Evolutionary conservation across 1,140 invertebrate genomes (phyloP).

Genomic region (Apis florea): DNA sequence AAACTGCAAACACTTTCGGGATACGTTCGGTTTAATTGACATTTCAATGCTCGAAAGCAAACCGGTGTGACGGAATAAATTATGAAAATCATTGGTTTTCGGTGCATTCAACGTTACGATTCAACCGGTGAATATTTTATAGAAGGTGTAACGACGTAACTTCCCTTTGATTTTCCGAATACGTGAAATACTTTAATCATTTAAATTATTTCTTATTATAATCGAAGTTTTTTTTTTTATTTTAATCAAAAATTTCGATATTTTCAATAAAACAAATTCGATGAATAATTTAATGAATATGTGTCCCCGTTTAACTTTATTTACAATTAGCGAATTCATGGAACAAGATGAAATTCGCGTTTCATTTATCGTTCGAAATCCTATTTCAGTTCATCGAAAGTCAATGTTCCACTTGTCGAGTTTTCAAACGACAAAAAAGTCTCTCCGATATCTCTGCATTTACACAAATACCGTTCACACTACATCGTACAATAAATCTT

Average conservation of each 20-base stretch:
- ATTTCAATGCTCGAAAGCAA: not conserved
- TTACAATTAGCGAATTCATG: too few relatives aligned
- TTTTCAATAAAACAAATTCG: not conserved
- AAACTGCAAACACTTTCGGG: not conserved
- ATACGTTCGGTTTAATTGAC: not conserved
- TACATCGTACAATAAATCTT: too few relatives aligned
- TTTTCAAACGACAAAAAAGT: not conserved
- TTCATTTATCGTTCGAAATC: not conserved
- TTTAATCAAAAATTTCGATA: too few relatives aligned
- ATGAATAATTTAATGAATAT: not conserved
- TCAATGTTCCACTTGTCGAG: not conserved
- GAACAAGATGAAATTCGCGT: not conserved
- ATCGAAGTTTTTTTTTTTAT: not conserved
- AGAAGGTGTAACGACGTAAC: not conserved
- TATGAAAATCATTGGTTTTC: slow-evolving; percentile 5
- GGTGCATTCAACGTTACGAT: not conserved
- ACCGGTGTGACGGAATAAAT: not conserved
- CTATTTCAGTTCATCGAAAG: not conserved
- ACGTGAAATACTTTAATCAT: not conserved
- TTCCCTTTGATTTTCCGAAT: not conserved
- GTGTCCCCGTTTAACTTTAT: not conserved
- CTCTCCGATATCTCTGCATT: not conserved
- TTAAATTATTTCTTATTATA: too few relatives aligned
- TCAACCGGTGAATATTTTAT: not conserved
- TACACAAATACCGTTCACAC: not conserved